phyloP scores from a whole-genome alignment of 1,140 invertebrate genomes.

The Schmidtea mediterranea region DNA sequence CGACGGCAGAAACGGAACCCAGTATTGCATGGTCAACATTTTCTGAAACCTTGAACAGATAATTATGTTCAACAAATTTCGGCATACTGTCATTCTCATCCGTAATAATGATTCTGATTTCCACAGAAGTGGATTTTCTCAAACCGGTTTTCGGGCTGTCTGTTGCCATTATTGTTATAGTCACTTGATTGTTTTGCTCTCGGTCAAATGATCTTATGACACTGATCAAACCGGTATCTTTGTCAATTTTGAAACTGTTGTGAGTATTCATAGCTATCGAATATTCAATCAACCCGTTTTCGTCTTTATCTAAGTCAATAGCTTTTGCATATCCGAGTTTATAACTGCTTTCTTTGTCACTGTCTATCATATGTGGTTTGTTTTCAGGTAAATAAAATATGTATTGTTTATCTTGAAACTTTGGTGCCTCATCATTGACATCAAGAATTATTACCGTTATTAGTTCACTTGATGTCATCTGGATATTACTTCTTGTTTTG shows the following conservation, averaged over 20 bases:
- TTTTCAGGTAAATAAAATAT: slow-evolving; percentile 1
- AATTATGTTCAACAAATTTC: not conserved
- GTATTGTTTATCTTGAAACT: not conserved
- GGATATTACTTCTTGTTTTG: not conserved
- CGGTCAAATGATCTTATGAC: slow-evolving; percentile 1
- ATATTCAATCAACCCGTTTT: slow-evolving; percentile 1
- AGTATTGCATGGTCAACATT: not conserved
- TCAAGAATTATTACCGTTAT: not conserved
- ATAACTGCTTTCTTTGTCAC: not conserved
- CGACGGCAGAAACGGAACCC: not conserved
- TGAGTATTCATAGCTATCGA: not conserved
- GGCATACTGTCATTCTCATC: slow-evolving; percentile 3
- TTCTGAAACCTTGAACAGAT: not conserved
- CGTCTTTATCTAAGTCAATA: not conserved
- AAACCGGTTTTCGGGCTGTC: not conserved
- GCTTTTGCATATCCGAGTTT: not conserved
- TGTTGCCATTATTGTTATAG: not conserved
- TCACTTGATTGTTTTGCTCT: slow-evolving; percentile 1
- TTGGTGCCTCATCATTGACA: not conserved
- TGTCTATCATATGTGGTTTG: not conserved
- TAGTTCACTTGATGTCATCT: not conserved
- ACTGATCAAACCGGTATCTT: not conserved
- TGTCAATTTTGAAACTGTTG: slow-evolving; percentile 1
- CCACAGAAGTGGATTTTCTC: not conserved
- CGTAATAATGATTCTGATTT: not conserved